Evolutionary conservation across 2,113 vertebrate species (phyloP).

Genomic region (Scytalopus superciliaris): DNA sequence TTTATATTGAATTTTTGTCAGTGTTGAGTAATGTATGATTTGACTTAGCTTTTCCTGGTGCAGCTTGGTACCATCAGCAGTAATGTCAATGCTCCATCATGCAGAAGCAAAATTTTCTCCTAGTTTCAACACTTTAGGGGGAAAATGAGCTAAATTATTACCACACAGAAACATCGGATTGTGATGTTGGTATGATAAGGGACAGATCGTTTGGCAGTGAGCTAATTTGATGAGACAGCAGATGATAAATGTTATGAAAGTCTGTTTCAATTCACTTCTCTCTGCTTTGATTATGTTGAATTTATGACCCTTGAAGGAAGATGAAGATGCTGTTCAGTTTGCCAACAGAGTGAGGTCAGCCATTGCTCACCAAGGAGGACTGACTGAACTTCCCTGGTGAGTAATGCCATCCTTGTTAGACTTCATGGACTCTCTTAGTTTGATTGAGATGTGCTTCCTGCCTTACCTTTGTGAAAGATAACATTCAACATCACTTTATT

Average conservation of each 20-base stretch:
- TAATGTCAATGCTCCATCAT: background rate
- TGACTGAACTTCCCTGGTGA: conserved; percentile 93
- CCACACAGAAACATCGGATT: background rate
- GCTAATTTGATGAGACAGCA: background rate
- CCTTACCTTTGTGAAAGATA: background rate
- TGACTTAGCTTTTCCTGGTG: background rate
- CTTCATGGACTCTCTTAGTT: background rate
- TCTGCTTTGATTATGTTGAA: conserved; percentile 3
- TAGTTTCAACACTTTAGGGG: background rate
- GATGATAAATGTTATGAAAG: background rate
- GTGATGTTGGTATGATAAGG: background rate
- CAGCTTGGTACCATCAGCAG: background rate
- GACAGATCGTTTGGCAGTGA: background rate
- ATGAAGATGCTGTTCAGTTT: conserved; percentile 90
- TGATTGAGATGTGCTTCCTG: background rate
- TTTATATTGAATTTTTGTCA: background rate
- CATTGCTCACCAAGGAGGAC: conserved; percentile 88
- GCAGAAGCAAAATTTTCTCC: background rate
- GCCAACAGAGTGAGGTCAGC: conserved; percentile 93
- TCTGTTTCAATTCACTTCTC: background rate
- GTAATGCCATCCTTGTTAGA: background rate
- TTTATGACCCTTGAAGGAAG: conserved; percentile 74
- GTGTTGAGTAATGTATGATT: background rate
- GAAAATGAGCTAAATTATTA: background rate
- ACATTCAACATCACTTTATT: background rate